Base-by-base conservation (phyloP, 2,888 invertebrate species). In the Amiota mariae region DNA sequence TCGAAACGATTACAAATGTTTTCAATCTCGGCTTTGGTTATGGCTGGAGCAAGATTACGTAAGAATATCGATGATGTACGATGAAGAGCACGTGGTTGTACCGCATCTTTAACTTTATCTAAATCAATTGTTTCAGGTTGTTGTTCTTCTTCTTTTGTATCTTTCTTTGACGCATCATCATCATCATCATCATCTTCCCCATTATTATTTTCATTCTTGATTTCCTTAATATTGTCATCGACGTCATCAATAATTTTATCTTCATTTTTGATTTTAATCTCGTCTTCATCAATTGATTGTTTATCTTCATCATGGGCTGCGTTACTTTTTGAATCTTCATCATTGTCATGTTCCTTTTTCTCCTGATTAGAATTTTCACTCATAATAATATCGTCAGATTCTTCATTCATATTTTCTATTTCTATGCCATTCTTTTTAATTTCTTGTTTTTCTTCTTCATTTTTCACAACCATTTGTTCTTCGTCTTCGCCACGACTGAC, bases 11-110 rank as follows among this genome's bases (percentile, higher is more conserved):
- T 95, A 89, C 97, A 98, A 91, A 98, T 95, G 49, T 96, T 94
- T 92, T 99, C 99, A 8, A 99, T 96, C 91, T 99, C 99, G 68
- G 96, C 95, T 86, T 97, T 97, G 0, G 98, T 98, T 74, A 99
- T 97, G 1, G 96, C 95, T 0, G 99, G 98, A 0, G 98, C 97
- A 73, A 99, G 92, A 90, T 98, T 99, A 66, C 99, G 93, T 74
- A 99, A 91, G 88, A 99, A 99, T 81, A 99, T 98, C 1, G 98
- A 98, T 46, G 97, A 96, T 0, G 99, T 99, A 87, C 97, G 97
- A 89, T 99, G 99, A 59, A 98, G 91, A 2, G 96, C 94, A 71
- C 94, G 92, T 0, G 94, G 93, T 82, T 85, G 92, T 89, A 87
- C 82, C 0, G 86, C 88, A 63, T 90, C 90, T 59, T 91, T 90